phyloP scores from a whole-genome alignment of 30 jellyfish, hydroid and myxozoan genomes.

The Catostylus mosaicus region DNA sequence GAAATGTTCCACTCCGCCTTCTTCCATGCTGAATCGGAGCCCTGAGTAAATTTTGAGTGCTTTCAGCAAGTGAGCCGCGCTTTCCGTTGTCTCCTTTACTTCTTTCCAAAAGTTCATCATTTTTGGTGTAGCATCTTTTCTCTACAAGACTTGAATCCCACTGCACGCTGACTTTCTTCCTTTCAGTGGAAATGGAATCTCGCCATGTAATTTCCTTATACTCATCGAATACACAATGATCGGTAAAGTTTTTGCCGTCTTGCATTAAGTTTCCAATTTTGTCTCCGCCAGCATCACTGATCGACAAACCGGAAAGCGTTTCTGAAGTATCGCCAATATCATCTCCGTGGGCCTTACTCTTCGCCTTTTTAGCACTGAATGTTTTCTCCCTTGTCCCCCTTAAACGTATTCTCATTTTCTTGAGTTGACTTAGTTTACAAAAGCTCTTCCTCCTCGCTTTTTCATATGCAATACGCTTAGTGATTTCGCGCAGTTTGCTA shows the following conservation, averaged over 20 bases:
- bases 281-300: not conserved
- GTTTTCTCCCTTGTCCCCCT: slow-evolving; percentile 1
- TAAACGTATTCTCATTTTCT: not conserved
- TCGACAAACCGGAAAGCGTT: not conserved
- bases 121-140: too few species aligned
- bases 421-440: slow-evolving; percentile 1
- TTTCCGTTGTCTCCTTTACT: not conserved
- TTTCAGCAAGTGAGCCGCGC: not conserved
- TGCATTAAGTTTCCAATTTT: too few species aligned
- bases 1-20: slow-evolving; percentile 6
- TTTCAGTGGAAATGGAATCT: not conserved
- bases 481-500: slow-evolving; percentile 16
- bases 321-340: not conserved
- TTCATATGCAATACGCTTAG: slow-evolving; percentile 16
- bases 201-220: too few species aligned
- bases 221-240: too few species aligned
- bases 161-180: not conserved
- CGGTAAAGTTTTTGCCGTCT: too few species aligned
- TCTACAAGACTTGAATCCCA: not conserved
- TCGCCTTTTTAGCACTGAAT: not conserved
- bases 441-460: slow-evolving; percentile 32
- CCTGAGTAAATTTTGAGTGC: too few species aligned
- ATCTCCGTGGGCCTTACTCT: not conserved
- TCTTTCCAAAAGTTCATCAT: too few species aligned
- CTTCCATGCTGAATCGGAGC: not conserved